Base-by-base conservation (phyloP, 2,797 vertebrate species). In the Gobio occitaniae region DNA sequence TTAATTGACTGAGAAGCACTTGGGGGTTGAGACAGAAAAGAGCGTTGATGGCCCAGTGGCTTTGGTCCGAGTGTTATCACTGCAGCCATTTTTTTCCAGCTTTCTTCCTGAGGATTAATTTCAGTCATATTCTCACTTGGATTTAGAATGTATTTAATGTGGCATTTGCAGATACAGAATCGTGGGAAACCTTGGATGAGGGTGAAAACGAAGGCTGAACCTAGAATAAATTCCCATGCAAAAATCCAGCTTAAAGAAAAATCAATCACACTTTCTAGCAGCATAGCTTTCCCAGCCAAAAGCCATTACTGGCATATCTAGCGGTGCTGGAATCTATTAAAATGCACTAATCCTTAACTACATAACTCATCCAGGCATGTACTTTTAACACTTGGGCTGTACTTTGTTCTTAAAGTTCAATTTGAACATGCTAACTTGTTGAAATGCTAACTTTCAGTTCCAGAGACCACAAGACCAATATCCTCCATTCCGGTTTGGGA, bases 381-480 rank as follows among this genome's bases (percentile, higher is more conserved):
- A 54, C 54, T 80, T 25, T 38, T 68, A 36, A 13, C 48, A 69
- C 21, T 52, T 36, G 16, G 41, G 32, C 63, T 15, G 16, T 52
- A 16, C 16, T 8, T 68, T 48, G n/a, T 36, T 48, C 25, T 47
- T 21, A 32, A 10, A 38, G 32, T 52, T 74, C 2, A 66, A 38
- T 54, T 75, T 65, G 44, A 78, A 41, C 9, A n/a, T 84, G 15
- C 69, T 83, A 25, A 89, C 80, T 68, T 61, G 66, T 69, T 83
- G 48, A 79, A 80, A 78, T 78, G n/a, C 19, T 15, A 21, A 5
- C 10, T 69, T 61, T 75, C 94, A 99, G 98, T 99, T 99, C 86
- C 98, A 99, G 94, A 96, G 96, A 92, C 98, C 98, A 0, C 98
- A 99, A 88, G 98, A 99, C 91, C 98, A 99, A 92, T 99, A 99